Percentiles rank a stretch among this genome's conserved stretches.
phyloP scores from a whole-genome alignment of 2,113 vertebrate species.

The Morone saxatilis region DNA sequence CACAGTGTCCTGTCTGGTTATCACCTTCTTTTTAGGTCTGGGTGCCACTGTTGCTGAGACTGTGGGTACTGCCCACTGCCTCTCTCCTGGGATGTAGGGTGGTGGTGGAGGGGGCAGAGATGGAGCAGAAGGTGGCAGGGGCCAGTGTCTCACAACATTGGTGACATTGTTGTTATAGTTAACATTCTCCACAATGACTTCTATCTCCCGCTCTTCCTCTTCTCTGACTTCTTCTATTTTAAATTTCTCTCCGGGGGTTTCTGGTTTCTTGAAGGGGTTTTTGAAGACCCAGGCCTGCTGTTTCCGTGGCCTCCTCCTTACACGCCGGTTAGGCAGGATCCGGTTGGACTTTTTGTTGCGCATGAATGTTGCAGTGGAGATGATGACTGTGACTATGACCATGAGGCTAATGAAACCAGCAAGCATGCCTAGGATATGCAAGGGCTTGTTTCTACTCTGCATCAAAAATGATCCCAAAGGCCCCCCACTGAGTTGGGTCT shows the following conservation, averaged over 20 bases:
- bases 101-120: slow-evolving; percentile 80
- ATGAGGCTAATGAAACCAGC: slow-evolving; percentile 89
- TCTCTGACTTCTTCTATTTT: slow-evolving; percentile 69
- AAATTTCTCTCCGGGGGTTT: slow-evolving; percentile 82
- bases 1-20: slow-evolving; percentile 73
- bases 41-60: slow-evolving; percentile 87
- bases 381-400: slow-evolving; percentile 91
- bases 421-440: slow-evolving; percentile 93
- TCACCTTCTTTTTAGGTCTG: slow-evolving; percentile 73
- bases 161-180: slow-evolving; percentile 89
- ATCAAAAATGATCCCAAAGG: slow-evolving; percentile 95
- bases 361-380: slow-evolving; percentile 95
- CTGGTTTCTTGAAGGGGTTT: slow-evolving; percentile 86
- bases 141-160: slow-evolving; percentile 63
- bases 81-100: slow-evolving; percentile 34
- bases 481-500: slow-evolving; percentile 92
- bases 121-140: slow-evolving; percentile 76
- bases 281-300: slow-evolving; percentile 79
- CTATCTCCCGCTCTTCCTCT: slow-evolving; percentile 55
- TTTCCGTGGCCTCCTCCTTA: slow-evolving; percentile 84
- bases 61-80: slow-evolving; percentile 85
- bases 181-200: slow-evolving; percentile 77
- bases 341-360: slow-evolving; percentile 96
- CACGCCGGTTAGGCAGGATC: slow-evolving; percentile 88
- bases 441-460: slow-evolving; percentile 94